Percentiles rank a stretch among this genome's conserved stretches.
Evolutionary conservation across 2,888 invertebrate genomes (phyloP).

Genomic region (Notocelia uddmanniana): DNA sequence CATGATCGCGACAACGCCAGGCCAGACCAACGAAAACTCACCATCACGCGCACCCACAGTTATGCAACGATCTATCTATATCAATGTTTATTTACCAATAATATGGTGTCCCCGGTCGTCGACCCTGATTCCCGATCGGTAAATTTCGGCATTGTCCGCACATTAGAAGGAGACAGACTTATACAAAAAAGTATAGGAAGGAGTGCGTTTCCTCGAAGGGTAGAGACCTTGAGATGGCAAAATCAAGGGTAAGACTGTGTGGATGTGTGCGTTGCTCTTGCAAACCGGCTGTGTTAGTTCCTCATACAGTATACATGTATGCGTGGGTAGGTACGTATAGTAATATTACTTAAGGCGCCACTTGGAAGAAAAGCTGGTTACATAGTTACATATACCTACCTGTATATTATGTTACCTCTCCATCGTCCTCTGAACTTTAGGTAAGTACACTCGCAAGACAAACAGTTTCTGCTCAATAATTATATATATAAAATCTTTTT

Average conservation of each 20-base stretch:
- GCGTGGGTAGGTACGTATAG: slow-evolving; percentile 50
- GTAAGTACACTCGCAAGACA: background rate
- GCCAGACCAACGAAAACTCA: slow-evolving; percentile 2
- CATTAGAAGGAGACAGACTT: slow-evolving; percentile 71
- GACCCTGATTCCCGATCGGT: slow-evolving; percentile 76
- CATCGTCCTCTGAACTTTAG: slow-evolving; percentile 18
- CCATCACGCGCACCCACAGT: slow-evolving; percentile 11
- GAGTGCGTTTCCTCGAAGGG: slow-evolving; percentile 73
- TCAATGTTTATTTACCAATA: slow-evolving; percentile 84
- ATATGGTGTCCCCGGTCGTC: slow-evolving; percentile 74
- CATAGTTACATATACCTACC: slow-evolving; percentile 45
- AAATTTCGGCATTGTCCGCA: slow-evolving; percentile 80
- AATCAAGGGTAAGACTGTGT: slow-evolving; percentile 82
- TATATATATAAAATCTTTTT: background rate
- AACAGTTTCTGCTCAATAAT: background rate
- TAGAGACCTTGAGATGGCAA: slow-evolving; percentile 86
- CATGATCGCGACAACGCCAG: background rate
- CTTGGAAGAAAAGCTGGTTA: slow-evolving; percentile 56
- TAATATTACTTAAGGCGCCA: slow-evolving; percentile 41
- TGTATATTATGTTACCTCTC: slow-evolving; percentile 12
- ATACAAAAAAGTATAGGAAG: slow-evolving; percentile 63
- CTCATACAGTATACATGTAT: slow-evolving; percentile 50
- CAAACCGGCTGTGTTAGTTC: slow-evolving; percentile 64
- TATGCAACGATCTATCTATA: slow-evolving; percentile 66
- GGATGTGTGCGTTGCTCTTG: slow-evolving; percentile 70